Percentiles rank a stretch among this genome's conserved stretches.
These are phyloP conservation scores for Gymnobelideus leadbeateri DNA, from an alignment of 2,113 vertebrate species.

Conservation along the genomic window DNA sequence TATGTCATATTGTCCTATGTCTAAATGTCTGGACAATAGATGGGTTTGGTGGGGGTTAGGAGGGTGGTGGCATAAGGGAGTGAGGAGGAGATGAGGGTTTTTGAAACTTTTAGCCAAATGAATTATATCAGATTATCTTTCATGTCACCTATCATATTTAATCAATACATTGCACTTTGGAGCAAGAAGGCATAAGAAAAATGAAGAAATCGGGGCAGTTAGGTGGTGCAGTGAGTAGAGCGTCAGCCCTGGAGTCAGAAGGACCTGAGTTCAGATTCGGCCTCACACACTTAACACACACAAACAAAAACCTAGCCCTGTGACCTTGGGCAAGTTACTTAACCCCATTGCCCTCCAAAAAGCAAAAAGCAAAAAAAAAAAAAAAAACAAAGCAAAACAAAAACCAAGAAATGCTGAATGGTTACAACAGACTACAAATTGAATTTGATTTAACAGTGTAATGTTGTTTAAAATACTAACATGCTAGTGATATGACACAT, in stretches of 20 bases:
- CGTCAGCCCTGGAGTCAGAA: too few relatives aligned
- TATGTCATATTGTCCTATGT: neutral
- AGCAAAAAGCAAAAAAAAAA: too few relatives aligned
- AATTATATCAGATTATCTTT: neutral
- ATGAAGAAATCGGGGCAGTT: too few relatives aligned
- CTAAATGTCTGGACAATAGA: neutral
- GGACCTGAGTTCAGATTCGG: too few relatives aligned
- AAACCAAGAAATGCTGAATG: neutral
- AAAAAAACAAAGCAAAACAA: too few relatives aligned
- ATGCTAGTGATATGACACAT: constrained; percentile 39
- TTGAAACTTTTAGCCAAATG: neutral
- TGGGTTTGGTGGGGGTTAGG: neutral
- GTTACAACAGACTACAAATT: neutral
- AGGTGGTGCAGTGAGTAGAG: too few relatives aligned
- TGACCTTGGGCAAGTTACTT: too few relatives aligned
- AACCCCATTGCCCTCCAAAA: too few relatives aligned
- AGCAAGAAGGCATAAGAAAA: neutral
- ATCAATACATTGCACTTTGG: neutral
- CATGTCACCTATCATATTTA: neutral
- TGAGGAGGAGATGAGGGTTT: neutral
- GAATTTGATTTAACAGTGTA: constrained; percentile 29
- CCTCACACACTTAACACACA: too few relatives aligned
- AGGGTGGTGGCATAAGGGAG: too few relatives aligned
- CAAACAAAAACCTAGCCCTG: too few relatives aligned
- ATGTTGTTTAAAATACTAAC: constrained; percentile 24